Evolutionary conservation across 1,140 invertebrate species (phyloP).

Genomic region (Alviniconcha marisindica): DNA sequence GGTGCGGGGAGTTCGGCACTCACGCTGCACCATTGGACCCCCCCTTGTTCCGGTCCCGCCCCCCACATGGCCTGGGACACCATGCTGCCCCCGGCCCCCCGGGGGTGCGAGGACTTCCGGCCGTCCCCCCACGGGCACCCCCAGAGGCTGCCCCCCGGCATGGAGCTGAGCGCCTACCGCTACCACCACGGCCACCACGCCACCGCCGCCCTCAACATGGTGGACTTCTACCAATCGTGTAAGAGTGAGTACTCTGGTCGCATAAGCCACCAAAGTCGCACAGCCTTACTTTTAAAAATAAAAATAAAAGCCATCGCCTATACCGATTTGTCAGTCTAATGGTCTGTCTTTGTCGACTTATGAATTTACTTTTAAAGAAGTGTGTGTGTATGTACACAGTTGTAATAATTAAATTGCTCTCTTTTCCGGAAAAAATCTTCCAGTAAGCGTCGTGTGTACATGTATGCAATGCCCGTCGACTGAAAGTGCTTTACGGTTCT

Average conservation of each 20-base stretch:
- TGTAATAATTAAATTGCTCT: too few species aligned
- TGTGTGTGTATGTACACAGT: too few species aligned
- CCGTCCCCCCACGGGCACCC: conserved; percentile 29
- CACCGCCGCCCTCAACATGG: conserved; percentile 54
- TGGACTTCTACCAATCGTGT: conserved; percentile 70
- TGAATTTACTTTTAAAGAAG: too few species aligned
- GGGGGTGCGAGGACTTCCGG: conserved; percentile 42
- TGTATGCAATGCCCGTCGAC: too few species aligned
- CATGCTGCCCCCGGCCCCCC: conserved; percentile 43
- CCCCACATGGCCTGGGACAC: conserved; percentile 44
- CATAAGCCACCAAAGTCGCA: too few species aligned
- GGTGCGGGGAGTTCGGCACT: conserved; percentile 22
- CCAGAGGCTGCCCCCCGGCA: conserved; percentile 37
- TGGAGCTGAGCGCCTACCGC: conserved; percentile 59
- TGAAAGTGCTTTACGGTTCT: too few species aligned
- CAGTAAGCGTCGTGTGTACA: too few species aligned
- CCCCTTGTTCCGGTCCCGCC: conserved; percentile 10
- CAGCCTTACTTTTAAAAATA: too few species aligned
- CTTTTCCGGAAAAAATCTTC: too few species aligned
- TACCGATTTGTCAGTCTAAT: too few species aligned
- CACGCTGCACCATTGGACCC: conserved; percentile 33
- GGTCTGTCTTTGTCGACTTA: too few species aligned
- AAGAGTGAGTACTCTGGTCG: conserved; percentile 72
- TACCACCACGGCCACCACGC: conserved; percentile 50
- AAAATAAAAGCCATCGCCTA: too few species aligned